These are phyloP conservation scores for Carcinoscorpius rotundicauda DNA, from an alignment of 1,140 invertebrate genomes.

Conservation along the genomic window DNA sequence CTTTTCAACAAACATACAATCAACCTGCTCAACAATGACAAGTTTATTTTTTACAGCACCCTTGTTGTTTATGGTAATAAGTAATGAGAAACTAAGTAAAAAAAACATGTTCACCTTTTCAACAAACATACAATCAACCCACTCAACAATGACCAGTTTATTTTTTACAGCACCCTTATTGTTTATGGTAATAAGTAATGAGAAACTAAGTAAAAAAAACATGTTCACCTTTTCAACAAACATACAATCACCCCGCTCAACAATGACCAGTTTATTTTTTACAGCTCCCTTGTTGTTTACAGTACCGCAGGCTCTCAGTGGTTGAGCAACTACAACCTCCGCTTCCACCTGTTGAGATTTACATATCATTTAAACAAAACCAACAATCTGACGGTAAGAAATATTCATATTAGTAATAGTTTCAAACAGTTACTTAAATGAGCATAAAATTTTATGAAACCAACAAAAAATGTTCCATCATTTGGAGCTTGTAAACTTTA, in stretches of 20 bases:
- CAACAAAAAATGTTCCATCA: not conserved
- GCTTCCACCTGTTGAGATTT: conserved; percentile 39
- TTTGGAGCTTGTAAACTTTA: not conserved
- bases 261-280: conserved; percentile 63
- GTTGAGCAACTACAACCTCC: conserved; percentile 48
- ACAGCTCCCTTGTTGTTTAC: conserved; percentile 47
- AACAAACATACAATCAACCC: conserved; percentile 90
- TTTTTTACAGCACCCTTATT: too few relatives aligned
- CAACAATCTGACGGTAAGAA: not conserved
- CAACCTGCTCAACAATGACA: conserved; percentile 73
- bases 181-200: not conserved
- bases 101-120: conserved; percentile 53
- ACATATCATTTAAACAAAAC: conserved; percentile 30
- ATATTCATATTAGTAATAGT: not conserved
- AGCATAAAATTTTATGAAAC: not conserved
- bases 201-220: not conserved
- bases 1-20: conserved; percentile 94
- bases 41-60: conserved; percentile 54
- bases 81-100: too few relatives aligned
- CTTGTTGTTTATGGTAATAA: conserved; percentile 43
- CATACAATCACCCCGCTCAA: conserved; percentile 82
- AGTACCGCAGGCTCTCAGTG: conserved; percentile 53
- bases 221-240: conserved; percentile 75
- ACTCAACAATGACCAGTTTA: too few relatives aligned
- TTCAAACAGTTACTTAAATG: not conserved